A percentile compares a stretch with the other conserved stretches of the same genome.
phyloP scores from a whole-genome alignment of 2,113 vertebrate species.

The Oryzias curvinotus region DNA sequence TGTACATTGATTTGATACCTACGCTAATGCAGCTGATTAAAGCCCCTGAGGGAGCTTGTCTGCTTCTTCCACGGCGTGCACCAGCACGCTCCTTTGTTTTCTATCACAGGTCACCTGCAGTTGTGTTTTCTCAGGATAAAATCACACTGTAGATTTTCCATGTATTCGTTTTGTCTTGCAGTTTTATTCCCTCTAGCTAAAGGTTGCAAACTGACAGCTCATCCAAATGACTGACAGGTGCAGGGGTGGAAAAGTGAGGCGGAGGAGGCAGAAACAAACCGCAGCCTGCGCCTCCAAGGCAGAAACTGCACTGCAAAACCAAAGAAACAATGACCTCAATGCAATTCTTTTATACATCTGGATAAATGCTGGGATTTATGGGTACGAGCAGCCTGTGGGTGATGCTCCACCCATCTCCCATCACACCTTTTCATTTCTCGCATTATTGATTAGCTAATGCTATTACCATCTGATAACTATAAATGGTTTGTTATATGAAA shows the following conservation, averaged over 20 bases:
- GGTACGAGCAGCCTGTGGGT: not conserved
- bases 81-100: not conserved
- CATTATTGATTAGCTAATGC: no score
- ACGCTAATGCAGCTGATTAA: conserved; percentile 29
- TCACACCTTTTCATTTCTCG: conserved; percentile 18
- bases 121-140: not conserved
- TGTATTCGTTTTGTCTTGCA: not conserved
- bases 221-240: conserved; percentile 49
- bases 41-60: conserved; percentile 6
- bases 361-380: conserved; percentile 1
- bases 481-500: no score
- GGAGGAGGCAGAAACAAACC: conserved; percentile 27
- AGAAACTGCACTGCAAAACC: conserved; percentile 2
- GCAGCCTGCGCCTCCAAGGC: conserved; percentile 8
- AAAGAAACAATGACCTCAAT: conserved; percentile 10
- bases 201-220: conserved; percentile 31
- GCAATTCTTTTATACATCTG: not conserved
- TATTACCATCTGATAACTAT: no score
- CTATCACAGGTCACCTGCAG: not conserved
- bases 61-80: not conserved
- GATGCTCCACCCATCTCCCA: conserved; percentile 4
- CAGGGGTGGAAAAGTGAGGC: conserved; percentile 18
- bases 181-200: conserved; percentile 25
- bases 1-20: conserved; percentile 47
- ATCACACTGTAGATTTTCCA: not conserved